Base-by-base conservation (phyloP, 2,113 vertebrate species). In the Pseudolaguvia tuberculata region DNA sequence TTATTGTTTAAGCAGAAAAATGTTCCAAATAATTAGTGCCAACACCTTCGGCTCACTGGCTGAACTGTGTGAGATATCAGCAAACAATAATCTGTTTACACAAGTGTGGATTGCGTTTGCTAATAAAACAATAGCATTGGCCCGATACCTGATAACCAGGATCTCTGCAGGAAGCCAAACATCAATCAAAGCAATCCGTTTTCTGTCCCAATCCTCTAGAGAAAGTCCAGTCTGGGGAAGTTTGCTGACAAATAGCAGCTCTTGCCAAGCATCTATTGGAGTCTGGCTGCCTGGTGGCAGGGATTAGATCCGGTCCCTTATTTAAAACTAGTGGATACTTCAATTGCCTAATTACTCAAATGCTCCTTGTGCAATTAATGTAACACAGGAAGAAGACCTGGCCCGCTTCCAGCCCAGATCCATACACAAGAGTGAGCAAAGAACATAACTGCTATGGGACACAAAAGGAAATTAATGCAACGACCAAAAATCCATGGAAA, bases 321-420 rank as follows among this genome's bases (percentile, higher is more conserved):
- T 75, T 81, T 84, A 82, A 77, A 81, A 82, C 68, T 53, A 77
- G 80, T 78, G 77, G 70, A 74, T 78, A 48, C n/a, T n/a, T 70
- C 58, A 71, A 79, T 80, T 83, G 75, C 57, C 70, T 82, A 83
- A 83, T 85, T 82, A 85, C 83, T 80, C 78, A 77, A 77, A 75
- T 35, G 27, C 66, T 80, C 73, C 55, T 21, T 72, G 62, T 78
- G 81, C 82, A 79, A 79, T 85, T 83, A 35, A 35, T 35, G 31
- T 35, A 82, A 50, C 27, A 5, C 73, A 57, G 76, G 51, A 35
- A 59, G 21, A 53, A n/a, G 23, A 52, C 42, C 78, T 82, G 78
- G 81, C 75, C 73, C 53, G 47, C 35, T 51, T 68, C 81, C 81
- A 80, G 75, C 27, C 70, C 29, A 45, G 63, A 75, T 76, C 52